Percentiles rank a stretch among this genome's conserved stretches.
Evolutionary conservation across 2,888 invertebrate species (phyloP).

Genomic region (Polydrusus tereticollis): DNA sequence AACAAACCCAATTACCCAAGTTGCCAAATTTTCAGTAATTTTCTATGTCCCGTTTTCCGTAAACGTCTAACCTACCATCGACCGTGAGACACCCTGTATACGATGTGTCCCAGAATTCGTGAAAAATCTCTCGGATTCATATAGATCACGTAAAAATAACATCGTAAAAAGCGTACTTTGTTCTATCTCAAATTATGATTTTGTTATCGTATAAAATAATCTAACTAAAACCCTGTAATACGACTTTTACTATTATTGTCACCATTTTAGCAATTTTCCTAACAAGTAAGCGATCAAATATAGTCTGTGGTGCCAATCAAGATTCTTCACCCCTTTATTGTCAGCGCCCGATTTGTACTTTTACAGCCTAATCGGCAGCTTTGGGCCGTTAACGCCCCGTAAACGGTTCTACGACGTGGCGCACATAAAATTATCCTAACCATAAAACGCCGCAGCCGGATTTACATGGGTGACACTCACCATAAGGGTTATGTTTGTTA

Average conservation of each 20-base stretch:
- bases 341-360: slow-evolving; percentile 39
- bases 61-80: too few species aligned
- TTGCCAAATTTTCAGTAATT: too few species aligned
- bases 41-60: too few species aligned
- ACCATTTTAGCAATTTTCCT: neutral
- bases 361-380: slow-evolving; percentile 41
- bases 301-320: slow-evolving; percentile 36
- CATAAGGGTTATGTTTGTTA: slow-evolving; percentile 33
- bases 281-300: neutral
- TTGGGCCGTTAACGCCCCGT: slow-evolving; percentile 34
- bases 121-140: too few species aligned
- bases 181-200: too few species aligned
- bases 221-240: neutral
- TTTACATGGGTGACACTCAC: slow-evolving; percentile 31
- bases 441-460: slow-evolving; percentile 30
- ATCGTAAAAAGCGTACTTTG: too few species aligned
- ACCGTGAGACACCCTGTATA: too few species aligned
- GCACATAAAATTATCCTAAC: slow-evolving; percentile 38
- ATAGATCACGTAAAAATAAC: too few species aligned
- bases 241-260: neutral
- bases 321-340: slow-evolving; percentile 36
- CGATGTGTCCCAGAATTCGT: too few species aligned
- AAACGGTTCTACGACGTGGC: slow-evolving; percentile 29
- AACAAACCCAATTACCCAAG: too few species aligned
- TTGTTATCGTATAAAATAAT: too few species aligned